Conservation (phyloP, 2,113 vertebrate genomes). For the Hiodon tergisus region DNA sequence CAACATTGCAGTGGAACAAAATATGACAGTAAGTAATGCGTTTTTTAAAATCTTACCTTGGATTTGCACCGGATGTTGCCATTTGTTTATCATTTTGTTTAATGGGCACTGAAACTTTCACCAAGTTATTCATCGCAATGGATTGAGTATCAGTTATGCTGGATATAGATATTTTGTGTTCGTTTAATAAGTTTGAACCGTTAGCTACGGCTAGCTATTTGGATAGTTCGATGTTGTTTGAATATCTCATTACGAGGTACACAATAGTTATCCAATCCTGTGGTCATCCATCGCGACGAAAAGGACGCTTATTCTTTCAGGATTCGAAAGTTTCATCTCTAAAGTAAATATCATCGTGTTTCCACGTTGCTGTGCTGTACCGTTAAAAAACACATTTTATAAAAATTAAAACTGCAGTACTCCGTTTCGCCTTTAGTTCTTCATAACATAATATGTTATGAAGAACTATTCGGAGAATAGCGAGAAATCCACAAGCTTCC, state of each 20-base stretch:
- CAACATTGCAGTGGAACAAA: background rate
- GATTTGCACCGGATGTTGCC: constrained; percentile 12
- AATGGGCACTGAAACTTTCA: constrained; percentile 21
- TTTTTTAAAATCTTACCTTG: constrained; percentile 17
- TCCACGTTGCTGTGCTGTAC: too few species aligned
- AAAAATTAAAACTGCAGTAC: background rate
- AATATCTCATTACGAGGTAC: too few species aligned
- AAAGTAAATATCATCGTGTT: too few species aligned
- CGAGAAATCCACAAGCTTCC: background rate
- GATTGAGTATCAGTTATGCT: background rate
- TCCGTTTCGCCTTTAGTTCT: background rate
- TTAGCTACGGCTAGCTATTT: too few species aligned
- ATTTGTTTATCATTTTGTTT: constrained; percentile 17
- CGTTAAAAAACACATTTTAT: too few species aligned
- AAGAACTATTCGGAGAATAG: background rate
- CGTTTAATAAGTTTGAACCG: too few species aligned
- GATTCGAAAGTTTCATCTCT: too few species aligned
- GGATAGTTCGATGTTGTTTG: too few species aligned
- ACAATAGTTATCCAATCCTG: too few species aligned
- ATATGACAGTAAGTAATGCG: background rate
- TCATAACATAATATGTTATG: constrained; percentile 1
- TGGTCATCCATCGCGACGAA: too few species aligned
- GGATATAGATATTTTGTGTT: too few species aligned
- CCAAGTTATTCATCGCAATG: constrained; percentile 20
- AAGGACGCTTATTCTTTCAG: too few species aligned